Conservation (phyloP, 2,888 invertebrate species). For the Melieria crassipennis region DNA sequence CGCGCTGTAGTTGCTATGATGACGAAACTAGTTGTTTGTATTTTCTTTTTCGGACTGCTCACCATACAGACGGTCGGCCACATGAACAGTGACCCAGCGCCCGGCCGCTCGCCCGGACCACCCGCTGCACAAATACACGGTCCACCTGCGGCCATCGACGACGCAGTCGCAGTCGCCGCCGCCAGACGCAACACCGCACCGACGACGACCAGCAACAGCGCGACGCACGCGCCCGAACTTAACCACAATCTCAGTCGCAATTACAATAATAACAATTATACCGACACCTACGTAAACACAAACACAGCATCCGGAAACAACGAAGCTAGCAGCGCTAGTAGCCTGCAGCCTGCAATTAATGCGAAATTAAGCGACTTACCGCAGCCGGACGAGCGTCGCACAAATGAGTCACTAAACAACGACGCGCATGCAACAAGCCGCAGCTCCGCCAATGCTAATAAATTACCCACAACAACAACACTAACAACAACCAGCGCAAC, state of each 20-base stretch:
- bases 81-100: slow-evolving; percentile 73
- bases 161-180: neutral
- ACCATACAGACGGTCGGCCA: slow-evolving; percentile 58
- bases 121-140: slow-evolving; percentile 54
- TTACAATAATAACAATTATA: slow-evolving; percentile 21
- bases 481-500: slow-evolving; percentile 21
- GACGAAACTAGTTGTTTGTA: slow-evolving; percentile 54
- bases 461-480: neutral
- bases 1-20: slow-evolving; percentile 52
- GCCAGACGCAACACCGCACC: neutral
- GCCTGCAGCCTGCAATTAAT: slow-evolving; percentile 17
- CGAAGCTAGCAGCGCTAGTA: slow-evolving; percentile 10
- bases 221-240: too few relatives aligned
- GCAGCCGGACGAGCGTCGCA: too few relatives aligned
- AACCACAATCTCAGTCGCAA: neutral
- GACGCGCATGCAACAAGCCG: too few relatives aligned
- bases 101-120: slow-evolving; percentile 74
- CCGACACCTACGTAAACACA: neutral
- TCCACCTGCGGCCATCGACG: neutral
- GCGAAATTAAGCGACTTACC: neutral
- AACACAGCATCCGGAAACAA: neutral
- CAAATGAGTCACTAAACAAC: too few relatives aligned
- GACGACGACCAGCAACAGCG: neutral
- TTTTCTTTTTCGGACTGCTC: slow-evolving; percentile 53
- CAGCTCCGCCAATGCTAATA: neutral